Evolutionary conservation across 2,888 invertebrate species (phyloP).

Genomic region (Pecten maximus): DNA sequence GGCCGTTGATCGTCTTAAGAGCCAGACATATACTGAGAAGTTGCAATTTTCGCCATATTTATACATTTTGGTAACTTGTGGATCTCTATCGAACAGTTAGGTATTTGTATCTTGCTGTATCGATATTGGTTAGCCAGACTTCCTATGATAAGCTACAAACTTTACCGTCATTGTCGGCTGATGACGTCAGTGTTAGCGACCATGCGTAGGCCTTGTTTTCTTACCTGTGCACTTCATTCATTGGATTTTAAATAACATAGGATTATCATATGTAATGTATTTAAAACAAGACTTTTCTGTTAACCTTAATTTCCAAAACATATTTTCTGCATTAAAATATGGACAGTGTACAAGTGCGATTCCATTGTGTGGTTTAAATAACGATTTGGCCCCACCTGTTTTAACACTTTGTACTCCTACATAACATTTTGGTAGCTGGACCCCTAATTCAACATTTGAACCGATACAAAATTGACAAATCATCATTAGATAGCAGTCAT

Average conservation of each 20-base stretch:
- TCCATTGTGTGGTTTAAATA: not conserved
- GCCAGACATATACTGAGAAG: not conserved
- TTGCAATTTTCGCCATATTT: not conserved
- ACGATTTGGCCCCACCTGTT: not conserved
- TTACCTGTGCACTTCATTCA: not conserved
- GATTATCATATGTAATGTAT: not conserved
- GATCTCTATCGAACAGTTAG: not conserved
- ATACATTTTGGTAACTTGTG: not conserved
- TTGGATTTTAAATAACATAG: not conserved
- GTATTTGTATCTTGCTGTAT: not conserved
- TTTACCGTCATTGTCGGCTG: not conserved
- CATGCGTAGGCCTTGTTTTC: not conserved
- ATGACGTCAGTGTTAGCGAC: not conserved
- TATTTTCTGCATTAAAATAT: not conserved
- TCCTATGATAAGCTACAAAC: not conserved
- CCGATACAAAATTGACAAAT: not conserved
- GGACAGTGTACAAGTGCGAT: not conserved
- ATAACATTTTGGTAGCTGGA: not conserved
- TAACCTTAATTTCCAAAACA: constrained; percentile 14
- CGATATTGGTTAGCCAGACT: not conserved
- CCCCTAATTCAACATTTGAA: not conserved
- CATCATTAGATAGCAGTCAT: not conserved
- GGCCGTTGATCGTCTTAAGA: not conserved
- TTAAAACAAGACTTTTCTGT: constrained; percentile 11
- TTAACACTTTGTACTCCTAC: not conserved